Evolutionary conservation across 2,888 invertebrate species (phyloP).

Genomic region (Gari tellinella): DNA sequence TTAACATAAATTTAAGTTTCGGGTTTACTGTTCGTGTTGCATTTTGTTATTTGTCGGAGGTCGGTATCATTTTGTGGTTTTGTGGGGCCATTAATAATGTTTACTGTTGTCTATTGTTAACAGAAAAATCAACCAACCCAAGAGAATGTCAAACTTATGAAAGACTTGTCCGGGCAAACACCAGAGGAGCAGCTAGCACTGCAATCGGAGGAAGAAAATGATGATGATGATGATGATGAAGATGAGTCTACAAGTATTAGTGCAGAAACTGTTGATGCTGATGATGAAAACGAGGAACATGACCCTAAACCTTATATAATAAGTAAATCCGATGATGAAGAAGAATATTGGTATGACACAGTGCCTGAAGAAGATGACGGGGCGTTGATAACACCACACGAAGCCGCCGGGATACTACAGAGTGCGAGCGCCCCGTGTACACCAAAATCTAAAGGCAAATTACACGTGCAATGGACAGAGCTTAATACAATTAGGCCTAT

Average conservation of each 20-base stretch:
- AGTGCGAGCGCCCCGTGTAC: no score
- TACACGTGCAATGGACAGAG: no score
- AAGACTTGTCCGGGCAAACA: conserved; percentile 2
- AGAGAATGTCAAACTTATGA: conserved; percentile 22
- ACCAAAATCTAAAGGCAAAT: no score
- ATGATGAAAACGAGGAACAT: conserved; percentile 38
- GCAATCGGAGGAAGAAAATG: conserved; percentile 11
- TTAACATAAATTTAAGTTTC: no score
- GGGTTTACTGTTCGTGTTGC: no score
- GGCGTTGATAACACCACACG: no score
- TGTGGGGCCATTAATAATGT: no score
- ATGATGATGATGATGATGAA: conserved; percentile 33
- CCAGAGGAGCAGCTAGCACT: conserved; percentile 10
- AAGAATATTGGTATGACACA: conserved; percentile 52
- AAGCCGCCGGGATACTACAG: no score
- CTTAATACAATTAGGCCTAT: no score
- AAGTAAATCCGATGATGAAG: conserved; percentile 27
- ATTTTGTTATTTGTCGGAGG: no score
- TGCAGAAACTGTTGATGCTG: conserved; percentile 19
- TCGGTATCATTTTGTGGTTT: no score
- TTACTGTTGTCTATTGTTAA: no score
- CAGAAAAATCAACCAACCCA: conserved; percentile 20
- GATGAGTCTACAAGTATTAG: conserved; percentile 23
- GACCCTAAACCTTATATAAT: conserved; percentile 8
- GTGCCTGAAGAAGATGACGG: conserved; percentile 33